A percentile compares a stretch with the other conserved stretches of the same genome.
Evolutionary conservation across 2,797 vertebrate genomes (phyloP).

Genomic region (Thaleichthys pacificus): DNA sequence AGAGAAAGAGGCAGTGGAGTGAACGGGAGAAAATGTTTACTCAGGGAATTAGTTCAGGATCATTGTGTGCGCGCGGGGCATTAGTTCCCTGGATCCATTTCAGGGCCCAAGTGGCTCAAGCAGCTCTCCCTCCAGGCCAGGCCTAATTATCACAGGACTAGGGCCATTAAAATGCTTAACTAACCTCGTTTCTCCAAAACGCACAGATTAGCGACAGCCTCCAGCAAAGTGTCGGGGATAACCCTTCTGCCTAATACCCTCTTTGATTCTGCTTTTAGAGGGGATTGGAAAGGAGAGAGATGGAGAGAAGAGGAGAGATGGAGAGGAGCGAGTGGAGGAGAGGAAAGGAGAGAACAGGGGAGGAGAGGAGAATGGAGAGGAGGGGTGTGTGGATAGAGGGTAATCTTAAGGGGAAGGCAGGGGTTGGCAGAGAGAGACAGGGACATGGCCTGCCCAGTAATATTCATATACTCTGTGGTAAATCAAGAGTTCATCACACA

Average conservation of each 20-base stretch:
- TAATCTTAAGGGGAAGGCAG: background rate
- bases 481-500: no score
- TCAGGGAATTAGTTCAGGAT: slow-evolving; percentile 99
- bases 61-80: slow-evolving; percentile 92
- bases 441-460: no score
- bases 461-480: no score
- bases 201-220: slow-evolving; percentile 95
- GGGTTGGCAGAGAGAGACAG: background rate
- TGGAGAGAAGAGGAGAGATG: slow-evolving; percentile 36
- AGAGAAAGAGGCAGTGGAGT: slow-evolving; percentile 91
- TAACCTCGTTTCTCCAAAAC: slow-evolving; percentile 95
- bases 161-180: slow-evolving; percentile 99
- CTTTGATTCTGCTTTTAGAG: slow-evolving; percentile 83
- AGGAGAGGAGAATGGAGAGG: slow-evolving; percentile 18
- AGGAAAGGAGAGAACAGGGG: slow-evolving; percentile 21
- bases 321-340: slow-evolving; percentile 20
- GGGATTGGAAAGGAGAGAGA: slow-evolving; percentile 54
- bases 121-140: slow-evolving; percentile 95
- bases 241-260: slow-evolving; percentile 92
- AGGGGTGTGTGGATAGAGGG: slow-evolving; percentile 21
- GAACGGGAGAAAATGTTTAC: slow-evolving; percentile 99
- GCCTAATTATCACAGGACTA: slow-evolving; percentile 99
- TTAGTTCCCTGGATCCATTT: slow-evolving; percentile 95
- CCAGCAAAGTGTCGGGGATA: slow-evolving; percentile 88
- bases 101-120: slow-evolving; percentile 96